These are phyloP conservation scores for Agapornis canus DNA, from an alignment of 2,797 vertebrate genomes.

Conservation along the genomic window DNA sequence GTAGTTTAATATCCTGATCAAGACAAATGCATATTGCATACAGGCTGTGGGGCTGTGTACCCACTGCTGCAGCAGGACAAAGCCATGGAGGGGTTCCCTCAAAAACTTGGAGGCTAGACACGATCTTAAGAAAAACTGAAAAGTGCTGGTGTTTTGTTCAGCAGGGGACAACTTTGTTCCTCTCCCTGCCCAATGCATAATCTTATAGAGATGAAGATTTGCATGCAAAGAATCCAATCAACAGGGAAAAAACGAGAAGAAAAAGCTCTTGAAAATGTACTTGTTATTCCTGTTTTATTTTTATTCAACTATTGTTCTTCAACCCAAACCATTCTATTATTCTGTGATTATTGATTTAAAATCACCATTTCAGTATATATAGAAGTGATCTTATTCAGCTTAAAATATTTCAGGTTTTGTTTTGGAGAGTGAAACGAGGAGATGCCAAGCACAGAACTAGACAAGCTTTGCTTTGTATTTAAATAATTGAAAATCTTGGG, in stretches of 20 bases:
- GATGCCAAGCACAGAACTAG: background rate
- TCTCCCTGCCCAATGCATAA: background rate
- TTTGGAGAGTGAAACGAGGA: background rate
- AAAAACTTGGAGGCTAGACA: background rate
- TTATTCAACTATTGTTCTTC: background rate
- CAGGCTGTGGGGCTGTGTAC: background rate
- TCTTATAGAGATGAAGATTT: background rate
- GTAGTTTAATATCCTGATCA: constrained; percentile 67
- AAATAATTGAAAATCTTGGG: background rate
- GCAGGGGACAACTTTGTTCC: too few relatives aligned
- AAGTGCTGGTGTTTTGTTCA: background rate
- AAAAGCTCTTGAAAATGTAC: background rate
- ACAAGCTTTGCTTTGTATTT: background rate
- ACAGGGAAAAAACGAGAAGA: background rate
- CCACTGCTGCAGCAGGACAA: background rate
- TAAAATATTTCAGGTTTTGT: background rate
- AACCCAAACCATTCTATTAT: background rate
- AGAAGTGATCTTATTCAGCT: background rate
- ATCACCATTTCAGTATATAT: background rate
- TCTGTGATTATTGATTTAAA: background rate
- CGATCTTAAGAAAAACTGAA: background rate
- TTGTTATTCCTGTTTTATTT: background rate
- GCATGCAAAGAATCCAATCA: background rate
- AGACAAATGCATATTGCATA: constrained; percentile 64
- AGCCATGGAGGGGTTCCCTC: background rate